Percentiles rank a stretch among this genome's conserved stretches.
Evolutionary conservation across 2,113 vertebrate species (phyloP).

Genomic region (Holacanthus passer): DNA sequence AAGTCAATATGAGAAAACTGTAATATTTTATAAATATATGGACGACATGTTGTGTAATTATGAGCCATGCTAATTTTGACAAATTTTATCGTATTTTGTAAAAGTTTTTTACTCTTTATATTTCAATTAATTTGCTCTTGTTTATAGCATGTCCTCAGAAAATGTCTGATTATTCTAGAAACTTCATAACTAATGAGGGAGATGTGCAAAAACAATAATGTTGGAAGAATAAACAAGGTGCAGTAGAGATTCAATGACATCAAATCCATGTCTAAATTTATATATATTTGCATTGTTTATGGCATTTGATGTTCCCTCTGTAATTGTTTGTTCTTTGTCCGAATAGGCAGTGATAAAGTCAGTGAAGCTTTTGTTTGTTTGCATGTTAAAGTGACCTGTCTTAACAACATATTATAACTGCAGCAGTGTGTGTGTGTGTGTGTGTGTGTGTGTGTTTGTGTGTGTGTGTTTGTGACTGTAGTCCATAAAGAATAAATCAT

Average conservation of each 20-base stretch:
- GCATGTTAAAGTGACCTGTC: slow-evolving; percentile 7
- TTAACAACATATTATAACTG: slow-evolving; percentile 19
- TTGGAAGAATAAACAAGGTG: not conserved
- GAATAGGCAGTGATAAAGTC: slow-evolving; percentile 1
- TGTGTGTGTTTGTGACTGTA: too few species aligned
- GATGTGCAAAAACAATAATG: not conserved
- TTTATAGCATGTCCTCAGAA: too few species aligned
- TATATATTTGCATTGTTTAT: not conserved
- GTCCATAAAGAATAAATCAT: too few species aligned
- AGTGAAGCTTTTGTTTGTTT: not conserved
- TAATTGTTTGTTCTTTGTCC: not conserved
- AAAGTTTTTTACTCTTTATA: too few species aligned
- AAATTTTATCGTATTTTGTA: not conserved
- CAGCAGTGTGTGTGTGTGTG: not conserved
- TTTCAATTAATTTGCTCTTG: too few species aligned
- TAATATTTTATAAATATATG: not conserved
- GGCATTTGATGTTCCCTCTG: not conserved
- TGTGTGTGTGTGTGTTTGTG: not conserved
- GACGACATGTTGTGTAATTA: not conserved
- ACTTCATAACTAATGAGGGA: not conserved
- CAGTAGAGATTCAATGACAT: not conserved
- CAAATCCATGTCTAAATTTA: not conserved
- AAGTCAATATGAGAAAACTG: not conserved
- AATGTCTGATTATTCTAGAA: not conserved
- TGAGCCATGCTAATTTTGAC: not conserved